Conservation (phyloP, 2,888 invertebrate genomes). For the Oxytorus armatus region DNA sequence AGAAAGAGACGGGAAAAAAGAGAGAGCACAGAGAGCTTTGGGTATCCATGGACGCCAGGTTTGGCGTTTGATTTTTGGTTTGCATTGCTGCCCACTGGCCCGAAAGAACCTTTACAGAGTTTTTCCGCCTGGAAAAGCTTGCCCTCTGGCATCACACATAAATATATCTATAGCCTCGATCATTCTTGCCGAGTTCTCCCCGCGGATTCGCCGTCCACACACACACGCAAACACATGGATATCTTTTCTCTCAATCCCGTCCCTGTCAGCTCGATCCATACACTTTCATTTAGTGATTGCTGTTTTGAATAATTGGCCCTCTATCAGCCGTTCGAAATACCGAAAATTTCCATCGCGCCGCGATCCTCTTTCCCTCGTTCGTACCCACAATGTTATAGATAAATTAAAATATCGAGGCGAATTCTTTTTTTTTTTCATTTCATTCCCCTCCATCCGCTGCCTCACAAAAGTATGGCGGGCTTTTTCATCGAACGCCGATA, state of each 20-base stretch:
- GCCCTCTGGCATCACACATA: constrained; percentile 71
- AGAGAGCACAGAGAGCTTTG: constrained; percentile 20
- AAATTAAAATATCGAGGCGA: constrained; percentile 19
- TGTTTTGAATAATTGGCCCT: constrained; percentile 82
- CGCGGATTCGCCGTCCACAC: constrained; percentile 28
- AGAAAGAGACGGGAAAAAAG: neutral
- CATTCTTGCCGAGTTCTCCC: too few species aligned
- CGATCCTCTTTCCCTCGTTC: constrained; percentile 10
- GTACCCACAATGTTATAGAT: neutral
- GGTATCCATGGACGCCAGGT: constrained; percentile 30
- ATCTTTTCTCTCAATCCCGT: constrained; percentile 41
- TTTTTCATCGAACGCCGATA: constrained; percentile 17
- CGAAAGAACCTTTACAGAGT: constrained; percentile 81
- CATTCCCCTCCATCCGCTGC: neutral
- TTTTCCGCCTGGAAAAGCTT: constrained; percentile 81
- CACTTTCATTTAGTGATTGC: constrained; percentile 83
- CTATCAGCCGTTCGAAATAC: constrained; percentile 53
- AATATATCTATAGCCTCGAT: constrained; percentile 19
- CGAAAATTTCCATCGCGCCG: constrained; percentile 31
- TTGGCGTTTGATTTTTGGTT: constrained; percentile 81
- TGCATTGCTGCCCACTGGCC: constrained; percentile 80
- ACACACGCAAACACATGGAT: constrained; percentile 5
- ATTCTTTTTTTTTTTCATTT: constrained; percentile 14
- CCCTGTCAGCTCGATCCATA: constrained; percentile 61
- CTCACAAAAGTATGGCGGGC: too few species aligned